Conservation (phyloP, 2,113 vertebrate genomes). For the Gila orcuttii region DNA sequence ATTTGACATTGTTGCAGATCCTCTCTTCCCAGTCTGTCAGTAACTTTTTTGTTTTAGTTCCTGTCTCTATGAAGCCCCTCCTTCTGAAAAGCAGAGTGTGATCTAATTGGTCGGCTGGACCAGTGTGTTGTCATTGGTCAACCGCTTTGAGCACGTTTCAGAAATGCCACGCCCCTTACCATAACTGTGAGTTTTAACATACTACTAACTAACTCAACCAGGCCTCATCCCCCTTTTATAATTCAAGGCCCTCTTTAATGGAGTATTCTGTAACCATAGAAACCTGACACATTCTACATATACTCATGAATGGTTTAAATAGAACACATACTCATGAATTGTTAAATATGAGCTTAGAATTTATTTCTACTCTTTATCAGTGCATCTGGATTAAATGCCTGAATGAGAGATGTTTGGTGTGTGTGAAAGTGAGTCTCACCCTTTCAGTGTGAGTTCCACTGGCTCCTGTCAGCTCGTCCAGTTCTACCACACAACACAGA, state of each 20-base stretch:
- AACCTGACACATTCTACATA: not conserved
- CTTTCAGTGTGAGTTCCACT: conserved; percentile 76
- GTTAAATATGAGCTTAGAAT: not conserved
- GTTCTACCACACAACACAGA: conserved; percentile 66
- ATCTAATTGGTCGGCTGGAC: too few species aligned
- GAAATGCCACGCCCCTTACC: too few species aligned
- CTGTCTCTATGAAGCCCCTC: too few species aligned
- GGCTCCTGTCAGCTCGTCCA: conserved; percentile 75
- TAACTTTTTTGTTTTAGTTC: too few species aligned
- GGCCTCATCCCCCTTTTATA: too few species aligned
- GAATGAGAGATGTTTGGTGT: not conserved
- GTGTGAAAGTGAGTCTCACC: conserved; percentile 69
- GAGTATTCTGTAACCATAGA: not conserved
- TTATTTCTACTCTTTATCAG: conserved; percentile 1
- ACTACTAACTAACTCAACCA: too few species aligned
- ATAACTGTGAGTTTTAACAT: too few species aligned
- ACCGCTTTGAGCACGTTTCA: too few species aligned
- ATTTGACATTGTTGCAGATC: too few species aligned
- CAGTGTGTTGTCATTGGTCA: too few species aligned
- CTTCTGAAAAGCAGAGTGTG: too few species aligned
- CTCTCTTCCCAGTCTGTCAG: too few species aligned
- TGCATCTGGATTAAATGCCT: conserved; percentile 21
- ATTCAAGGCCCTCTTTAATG: not conserved
- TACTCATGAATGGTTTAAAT: not conserved
- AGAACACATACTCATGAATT: not conserved